These are phyloP conservation scores for Nothoprocta pentlandii DNA, from an alignment of 2,113 vertebrate species.

Conservation along the genomic window DNA sequence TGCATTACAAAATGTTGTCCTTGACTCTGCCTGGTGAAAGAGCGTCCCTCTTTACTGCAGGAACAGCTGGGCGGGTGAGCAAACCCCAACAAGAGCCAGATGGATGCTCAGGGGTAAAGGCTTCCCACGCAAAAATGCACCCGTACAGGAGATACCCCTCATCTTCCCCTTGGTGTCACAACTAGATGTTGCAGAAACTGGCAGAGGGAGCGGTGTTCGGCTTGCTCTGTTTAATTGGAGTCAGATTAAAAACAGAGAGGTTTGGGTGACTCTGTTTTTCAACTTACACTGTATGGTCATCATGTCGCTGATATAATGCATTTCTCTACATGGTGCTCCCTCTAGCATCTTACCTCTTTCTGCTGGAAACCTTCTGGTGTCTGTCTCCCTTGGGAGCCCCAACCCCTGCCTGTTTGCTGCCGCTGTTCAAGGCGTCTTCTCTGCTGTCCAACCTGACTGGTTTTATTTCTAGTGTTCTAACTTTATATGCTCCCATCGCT, in stretches of 20 bases:
- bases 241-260: background rate
- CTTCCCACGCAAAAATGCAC: background rate
- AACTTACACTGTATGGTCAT: background rate
- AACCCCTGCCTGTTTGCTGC: background rate
- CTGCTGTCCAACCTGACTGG: background rate
- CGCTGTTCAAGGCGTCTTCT: background rate
- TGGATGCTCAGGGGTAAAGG: background rate
- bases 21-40: background rate
- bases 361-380: background rate
- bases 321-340: background rate
- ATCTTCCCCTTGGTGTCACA: background rate
- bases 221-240: background rate
- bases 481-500: background rate
- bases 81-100: fast-evolving
- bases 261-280: background rate
- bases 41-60: background rate
- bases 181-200: background rate
- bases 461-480: slow-evolving; percentile 9
- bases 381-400: background rate
- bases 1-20: background rate
- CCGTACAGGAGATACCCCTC: background rate
- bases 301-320: background rate
- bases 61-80: background rate
- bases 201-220: background rate
- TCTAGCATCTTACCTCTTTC: background rate